These are phyloP conservation scores for Melanocharis versteri DNA, from an alignment of 2,113 vertebrate genomes.

Conservation along the genomic window DNA sequence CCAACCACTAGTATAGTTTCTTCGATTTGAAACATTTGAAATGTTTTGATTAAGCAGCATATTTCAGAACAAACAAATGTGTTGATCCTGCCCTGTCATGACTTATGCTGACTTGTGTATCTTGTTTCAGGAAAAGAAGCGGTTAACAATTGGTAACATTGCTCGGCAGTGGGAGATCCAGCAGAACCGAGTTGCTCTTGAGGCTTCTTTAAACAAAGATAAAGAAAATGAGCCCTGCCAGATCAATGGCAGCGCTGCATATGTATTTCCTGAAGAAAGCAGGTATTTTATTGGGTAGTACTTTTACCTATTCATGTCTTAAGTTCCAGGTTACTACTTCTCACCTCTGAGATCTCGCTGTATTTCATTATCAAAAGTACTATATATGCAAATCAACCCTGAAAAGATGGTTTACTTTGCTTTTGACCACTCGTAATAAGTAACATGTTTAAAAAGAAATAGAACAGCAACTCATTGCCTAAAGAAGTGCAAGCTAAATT, in stretches of 20 bases:
- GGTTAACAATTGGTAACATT: slow-evolving; percentile 88
- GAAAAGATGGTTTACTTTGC: not conserved
- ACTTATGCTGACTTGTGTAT: not conserved
- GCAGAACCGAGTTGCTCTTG: slow-evolving; percentile 61
- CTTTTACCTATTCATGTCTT: not conserved
- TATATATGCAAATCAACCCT: not conserved
- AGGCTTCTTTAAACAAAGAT: slow-evolving; percentile 73
- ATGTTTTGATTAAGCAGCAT: not conserved
- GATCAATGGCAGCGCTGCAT: slow-evolving; percentile 75
- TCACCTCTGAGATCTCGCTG: not conserved
- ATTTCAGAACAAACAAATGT: not conserved
- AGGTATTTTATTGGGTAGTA: slow-evolving; percentile 71
- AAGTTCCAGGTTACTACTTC: not conserved
- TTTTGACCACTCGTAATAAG: not conserved
- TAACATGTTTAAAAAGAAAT: not conserved
- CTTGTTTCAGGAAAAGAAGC: slow-evolving; percentile 87
- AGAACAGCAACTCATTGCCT: not conserved
- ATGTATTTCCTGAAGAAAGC: slow-evolving; percentile 83
- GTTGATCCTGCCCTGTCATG: not conserved
- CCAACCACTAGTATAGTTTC: not conserved
- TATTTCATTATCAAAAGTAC: not conserved
- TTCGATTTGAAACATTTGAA: not conserved
- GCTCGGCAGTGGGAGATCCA: slow-evolving; percentile 91
- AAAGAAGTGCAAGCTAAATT: not conserved
- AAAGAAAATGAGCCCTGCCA: slow-evolving; percentile 80